A percentile compares a stretch with the other conserved stretches of the same genome.
These are phyloP conservation scores for Geopemphigus sp. DNA, from an alignment of 1,140 invertebrate genomes.

Conservation along the genomic window DNA sequence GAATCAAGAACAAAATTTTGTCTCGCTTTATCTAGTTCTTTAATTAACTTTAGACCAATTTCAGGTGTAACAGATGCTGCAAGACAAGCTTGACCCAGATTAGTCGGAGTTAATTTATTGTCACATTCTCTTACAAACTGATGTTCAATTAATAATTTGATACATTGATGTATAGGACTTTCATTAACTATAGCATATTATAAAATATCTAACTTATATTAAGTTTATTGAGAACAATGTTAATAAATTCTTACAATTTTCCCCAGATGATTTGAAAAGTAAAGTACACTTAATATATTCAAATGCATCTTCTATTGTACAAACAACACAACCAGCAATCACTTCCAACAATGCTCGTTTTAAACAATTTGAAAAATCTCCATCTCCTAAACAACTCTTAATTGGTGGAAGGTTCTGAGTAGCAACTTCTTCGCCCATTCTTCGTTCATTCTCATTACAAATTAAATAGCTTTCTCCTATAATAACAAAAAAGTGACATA, in stretches of 20 bases:
- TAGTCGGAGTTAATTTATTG: slow-evolving; percentile 67
- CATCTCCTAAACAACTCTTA: slow-evolving; percentile 72
- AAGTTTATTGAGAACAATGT: slow-evolving; percentile 52
- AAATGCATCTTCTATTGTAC: slow-evolving; percentile 68
- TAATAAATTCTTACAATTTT: slow-evolving; percentile 16
- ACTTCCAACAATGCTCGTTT: slow-evolving; percentile 74
- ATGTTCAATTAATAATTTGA: slow-evolving; percentile 62
- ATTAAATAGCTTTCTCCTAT: slow-evolving; percentile 88
- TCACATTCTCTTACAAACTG: slow-evolving; percentile 59
- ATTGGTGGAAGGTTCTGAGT: slow-evolving; percentile 70
- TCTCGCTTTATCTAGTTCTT: slow-evolving; percentile 86
- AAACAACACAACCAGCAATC: slow-evolving; percentile 82
- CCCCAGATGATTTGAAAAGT: slow-evolving; percentile 55
- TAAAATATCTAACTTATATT: neutral
- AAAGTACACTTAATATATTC: slow-evolving; percentile 81
- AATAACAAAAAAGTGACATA: slow-evolving; percentile 50
- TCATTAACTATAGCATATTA: slow-evolving; percentile 45
- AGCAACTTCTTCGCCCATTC: slow-evolving; percentile 69
- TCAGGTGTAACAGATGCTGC: slow-evolving; percentile 89
- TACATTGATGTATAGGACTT: slow-evolving; percentile 59
- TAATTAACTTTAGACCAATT: slow-evolving; percentile 83
- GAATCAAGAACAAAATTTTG: slow-evolving; percentile 89
- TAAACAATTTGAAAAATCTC: slow-evolving; percentile 54
- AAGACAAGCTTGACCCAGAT: slow-evolving; percentile 86
- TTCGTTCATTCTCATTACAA: slow-evolving; percentile 74